Evolutionary conservation across 2,113 vertebrate genomes (phyloP), one percentile per base, ranked within the genome.

Genomic region (Mandrillus leucophaeus): DNA sequence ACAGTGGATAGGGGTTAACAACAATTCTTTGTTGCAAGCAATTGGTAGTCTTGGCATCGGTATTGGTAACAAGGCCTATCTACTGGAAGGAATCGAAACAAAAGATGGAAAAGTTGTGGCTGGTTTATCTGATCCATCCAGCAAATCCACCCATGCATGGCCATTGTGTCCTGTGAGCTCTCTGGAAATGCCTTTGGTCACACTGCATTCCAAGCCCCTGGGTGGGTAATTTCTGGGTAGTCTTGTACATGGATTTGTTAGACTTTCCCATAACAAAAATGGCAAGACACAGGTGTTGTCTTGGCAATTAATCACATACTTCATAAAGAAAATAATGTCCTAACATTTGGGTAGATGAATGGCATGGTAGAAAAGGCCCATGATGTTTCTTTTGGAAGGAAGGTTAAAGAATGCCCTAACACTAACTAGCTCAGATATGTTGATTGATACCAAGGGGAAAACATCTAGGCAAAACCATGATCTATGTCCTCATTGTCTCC

Each of bases 31-130:
- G 96, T 98, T 95, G 85, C 89, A 40, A 97, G 93, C 97, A 94
- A 59, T 96, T 98, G 93, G 94, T 96, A 32, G 83, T 97, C 94
- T 98, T 96, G 97, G 98, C 93, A 90, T 89, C 95, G 94, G 90
- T 96, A 96, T 97, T 90, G 90, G 86, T 97, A 97, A 93, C 90
- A 98, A 98, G 97, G 88, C 94, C 88, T 90, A 97, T 97, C 88
- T 97, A 95, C 82, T 92, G 93, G 90, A 98, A 98, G 96, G 96
- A 91, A 96, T 96, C n/a, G 79, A 98, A 98, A 97, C 93, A 98
- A 98, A 97, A 96, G 94, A 96, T 80, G 95, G 97, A 96, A 96
- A 98, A 96, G 83, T 90, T 95, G 95, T 86, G 52, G 94, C 97
- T 97, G 97, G 95, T 98, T 98, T 93, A 61, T 97, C 87, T 97